These are phyloP conservation scores for Atrichornis clamosus DNA, from an alignment of 2,113 vertebrate species.

Conservation along the genomic window DNA sequence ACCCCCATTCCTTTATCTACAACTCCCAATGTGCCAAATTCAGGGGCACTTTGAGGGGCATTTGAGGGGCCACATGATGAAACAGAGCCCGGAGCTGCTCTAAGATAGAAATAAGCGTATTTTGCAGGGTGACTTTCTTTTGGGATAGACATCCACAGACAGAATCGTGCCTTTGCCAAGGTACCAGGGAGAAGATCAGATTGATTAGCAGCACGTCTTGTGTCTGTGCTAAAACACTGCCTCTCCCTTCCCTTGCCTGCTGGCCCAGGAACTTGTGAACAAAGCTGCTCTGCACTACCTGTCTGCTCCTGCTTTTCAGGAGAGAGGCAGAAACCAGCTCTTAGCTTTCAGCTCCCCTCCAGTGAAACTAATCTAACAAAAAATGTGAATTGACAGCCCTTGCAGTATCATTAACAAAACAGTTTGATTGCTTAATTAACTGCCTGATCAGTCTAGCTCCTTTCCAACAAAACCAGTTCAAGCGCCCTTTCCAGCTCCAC, in stretches of 20 bases:
- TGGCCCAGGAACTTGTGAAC: background rate
- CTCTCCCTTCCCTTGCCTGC: background rate
- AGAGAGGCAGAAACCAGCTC: background rate
- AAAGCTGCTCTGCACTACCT: background rate
- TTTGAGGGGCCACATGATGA: background rate
- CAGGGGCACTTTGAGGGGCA: too few species aligned
- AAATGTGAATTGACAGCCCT: background rate
- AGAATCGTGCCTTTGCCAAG: background rate
- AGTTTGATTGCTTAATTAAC: constrained; percentile 30
- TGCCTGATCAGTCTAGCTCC: background rate
- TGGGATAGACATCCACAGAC: too few species aligned
- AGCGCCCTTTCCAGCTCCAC: background rate
- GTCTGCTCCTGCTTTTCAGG: background rate
- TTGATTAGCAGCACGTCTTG: fast-evolving
- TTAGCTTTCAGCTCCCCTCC: background rate
- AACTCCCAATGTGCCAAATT: background rate
- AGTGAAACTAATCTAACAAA: background rate
- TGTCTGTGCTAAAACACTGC: background rate
- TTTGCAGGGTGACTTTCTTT: background rate
- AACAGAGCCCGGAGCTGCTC: background rate
- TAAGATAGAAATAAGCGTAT: background rate
- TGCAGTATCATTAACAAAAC: background rate
- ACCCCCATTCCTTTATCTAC: background rate
- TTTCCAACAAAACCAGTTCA: background rate
- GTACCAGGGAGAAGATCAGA: background rate